Percentiles rank a stretch among this genome's conserved stretches.
These are phyloP conservation scores for Zenarchopterus dispar DNA, from an alignment of 2,797 vertebrate species.

Conservation along the genomic window DNA sequence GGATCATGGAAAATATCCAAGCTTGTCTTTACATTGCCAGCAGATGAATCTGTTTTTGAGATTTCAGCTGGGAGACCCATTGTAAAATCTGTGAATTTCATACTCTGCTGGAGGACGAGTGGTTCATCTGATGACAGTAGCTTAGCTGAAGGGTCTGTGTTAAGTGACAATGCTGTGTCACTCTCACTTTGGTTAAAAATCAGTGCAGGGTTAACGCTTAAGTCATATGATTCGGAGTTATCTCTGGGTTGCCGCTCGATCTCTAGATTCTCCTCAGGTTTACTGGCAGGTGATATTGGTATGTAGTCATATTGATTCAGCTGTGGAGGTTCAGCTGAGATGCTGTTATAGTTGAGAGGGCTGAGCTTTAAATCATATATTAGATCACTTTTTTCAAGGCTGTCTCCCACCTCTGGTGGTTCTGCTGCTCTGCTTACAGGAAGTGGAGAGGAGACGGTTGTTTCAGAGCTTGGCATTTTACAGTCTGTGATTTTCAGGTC, in stretches of 20 bases:
- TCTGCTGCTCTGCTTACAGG: constrained; percentile 52
- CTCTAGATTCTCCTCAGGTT: constrained; percentile 57
- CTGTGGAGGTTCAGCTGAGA: constrained; percentile 71
- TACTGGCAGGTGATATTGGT: constrained; percentile 72
- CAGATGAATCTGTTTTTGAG: constrained; percentile 39
- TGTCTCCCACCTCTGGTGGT: constrained; percentile 41
- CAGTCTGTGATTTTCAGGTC: constrained; percentile 61
- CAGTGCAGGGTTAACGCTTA: constrained; percentile 63
- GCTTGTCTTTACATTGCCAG: constrained; percentile 47
- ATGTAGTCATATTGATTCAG: constrained; percentile 76
- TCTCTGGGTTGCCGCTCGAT: constrained; percentile 62
- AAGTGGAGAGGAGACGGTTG: constrained; percentile 46
- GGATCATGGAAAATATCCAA: constrained; percentile 58
- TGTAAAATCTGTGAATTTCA: constrained; percentile 45
- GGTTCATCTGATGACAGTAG: constrained; percentile 53
- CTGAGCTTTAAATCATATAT: constrained; percentile 80
- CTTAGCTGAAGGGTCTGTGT: constrained; percentile 53
- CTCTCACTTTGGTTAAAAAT: constrained; percentile 65
- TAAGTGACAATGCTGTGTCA: constrained; percentile 38
- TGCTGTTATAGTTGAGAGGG: constrained; percentile 76
- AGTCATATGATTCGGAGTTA: constrained; percentile 63
- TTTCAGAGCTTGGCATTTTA: constrained; percentile 66
- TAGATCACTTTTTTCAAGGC: constrained; percentile 55
- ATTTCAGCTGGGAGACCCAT: constrained; percentile 51
- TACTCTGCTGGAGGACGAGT: constrained; percentile 53